Percentiles rank a stretch among this genome's conserved stretches.
phyloP scores from a whole-genome alignment of 2,888 invertebrate species.

The Vanessa cardui region DNA sequence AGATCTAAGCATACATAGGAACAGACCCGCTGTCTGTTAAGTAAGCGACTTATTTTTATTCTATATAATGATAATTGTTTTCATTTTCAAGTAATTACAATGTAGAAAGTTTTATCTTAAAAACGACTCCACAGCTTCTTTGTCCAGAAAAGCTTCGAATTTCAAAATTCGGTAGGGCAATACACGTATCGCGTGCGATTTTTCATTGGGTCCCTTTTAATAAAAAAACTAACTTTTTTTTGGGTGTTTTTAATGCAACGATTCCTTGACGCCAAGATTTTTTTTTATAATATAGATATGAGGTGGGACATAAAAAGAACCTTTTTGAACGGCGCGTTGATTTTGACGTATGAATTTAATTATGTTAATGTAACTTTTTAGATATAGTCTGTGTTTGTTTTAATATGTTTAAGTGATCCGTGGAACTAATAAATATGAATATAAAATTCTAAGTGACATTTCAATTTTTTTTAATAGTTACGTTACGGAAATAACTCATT shows the following conservation, averaged over 20 bases:
- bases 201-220: constrained; percentile 71
- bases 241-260: constrained; percentile 36
- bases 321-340: constrained; percentile 6
- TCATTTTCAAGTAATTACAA: too few relatives aligned
- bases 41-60: too few relatives aligned
- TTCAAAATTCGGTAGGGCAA: constrained; percentile 76
- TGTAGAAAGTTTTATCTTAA: background rate
- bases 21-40: too few relatives aligned
- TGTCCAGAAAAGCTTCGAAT: constrained; percentile 56
- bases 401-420: too few relatives aligned
- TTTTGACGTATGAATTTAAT: constrained; percentile 18
- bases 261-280: constrained; percentile 16
- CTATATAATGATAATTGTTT: too few relatives aligned
- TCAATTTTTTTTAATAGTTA: too few relatives aligned
- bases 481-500: too few relatives aligned
- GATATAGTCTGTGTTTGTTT: background rate
- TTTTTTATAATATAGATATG: constrained; percentile 25
- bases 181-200: constrained; percentile 64
- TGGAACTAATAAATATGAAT: too few relatives aligned
- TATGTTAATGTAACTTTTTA: constrained; percentile 4
- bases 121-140: constrained; percentile 38
- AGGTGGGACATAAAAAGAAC: constrained; percentile 11
- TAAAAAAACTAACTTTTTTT: constrained; percentile 54
- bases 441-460: too few relatives aligned
- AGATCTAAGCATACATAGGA: too few relatives aligned